Conservation (phyloP, 2,797 vertebrate genomes). For the Tarsius wallacei region DNA sequence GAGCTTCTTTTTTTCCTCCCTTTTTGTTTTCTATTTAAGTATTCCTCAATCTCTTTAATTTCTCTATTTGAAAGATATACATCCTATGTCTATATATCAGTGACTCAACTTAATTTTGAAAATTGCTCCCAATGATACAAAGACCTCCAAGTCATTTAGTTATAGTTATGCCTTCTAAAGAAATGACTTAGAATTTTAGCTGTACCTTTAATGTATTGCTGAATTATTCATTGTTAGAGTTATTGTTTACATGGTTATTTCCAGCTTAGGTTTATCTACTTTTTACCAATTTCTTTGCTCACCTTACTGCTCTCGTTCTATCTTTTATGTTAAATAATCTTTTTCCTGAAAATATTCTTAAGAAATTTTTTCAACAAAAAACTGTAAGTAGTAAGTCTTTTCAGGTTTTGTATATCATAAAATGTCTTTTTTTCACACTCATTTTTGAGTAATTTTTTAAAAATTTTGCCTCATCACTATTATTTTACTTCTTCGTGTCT, state of each 20-base stretch:
- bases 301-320: not conserved
- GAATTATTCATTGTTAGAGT: not conserved
- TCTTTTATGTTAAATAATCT: not conserved
- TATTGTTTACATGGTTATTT: not conserved
- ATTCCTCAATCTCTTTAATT: not conserved
- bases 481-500: not conserved
- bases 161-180: not conserved
- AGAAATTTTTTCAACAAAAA: not conserved
- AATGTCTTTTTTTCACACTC: not conserved
- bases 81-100: not conserved
- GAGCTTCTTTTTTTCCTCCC: not conserved
- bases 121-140: not conserved
- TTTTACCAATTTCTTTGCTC: not conserved
- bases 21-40: not conserved
- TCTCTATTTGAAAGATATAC: not conserved
- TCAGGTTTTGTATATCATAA: not conserved
- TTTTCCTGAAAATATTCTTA: not conserved
- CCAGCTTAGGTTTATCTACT: not conserved
- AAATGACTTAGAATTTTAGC: not conserved
- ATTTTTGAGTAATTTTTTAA: not conserved
- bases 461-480: not conserved
- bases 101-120: not conserved
- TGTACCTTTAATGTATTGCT: not conserved
- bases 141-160: not conserved
- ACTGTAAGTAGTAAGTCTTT: not conserved